Percentiles rank a stretch among this genome's conserved stretches.
These are phyloP conservation scores for Alsophila aescularia DNA, from an alignment of 2,888 invertebrate genomes.

Conservation along the genomic window DNA sequence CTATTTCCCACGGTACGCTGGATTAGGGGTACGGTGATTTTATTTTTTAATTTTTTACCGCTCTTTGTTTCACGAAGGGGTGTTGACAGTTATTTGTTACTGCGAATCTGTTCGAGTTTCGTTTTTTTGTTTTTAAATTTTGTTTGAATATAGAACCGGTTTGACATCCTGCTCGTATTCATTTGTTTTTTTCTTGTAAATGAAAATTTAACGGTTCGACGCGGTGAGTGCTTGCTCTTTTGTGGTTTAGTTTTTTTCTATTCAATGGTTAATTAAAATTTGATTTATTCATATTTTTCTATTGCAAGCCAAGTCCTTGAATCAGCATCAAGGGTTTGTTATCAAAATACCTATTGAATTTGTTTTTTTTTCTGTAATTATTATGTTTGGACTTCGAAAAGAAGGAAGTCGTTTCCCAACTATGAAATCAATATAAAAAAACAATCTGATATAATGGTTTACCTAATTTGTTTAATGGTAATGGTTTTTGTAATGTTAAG, in stretches of 20 bases:
- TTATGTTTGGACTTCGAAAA: too few species aligned
- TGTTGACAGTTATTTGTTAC: constrained; percentile 84
- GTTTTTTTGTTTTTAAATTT: constrained; percentile 71
- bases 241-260: constrained; percentile 73
- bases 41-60: constrained; percentile 73
- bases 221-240: constrained; percentile 65
- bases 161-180: constrained; percentile 74
- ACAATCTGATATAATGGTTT: too few species aligned
- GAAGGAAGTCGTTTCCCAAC: too few species aligned
- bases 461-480: too few species aligned
- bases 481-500: too few species aligned
- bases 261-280: constrained; percentile 79
- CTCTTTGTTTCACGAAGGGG: constrained; percentile 81
- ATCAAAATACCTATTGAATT: constrained; percentile 56
- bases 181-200: constrained; percentile 68
- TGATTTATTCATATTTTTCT: constrained; percentile 77
- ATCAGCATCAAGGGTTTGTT: constrained; percentile 56
- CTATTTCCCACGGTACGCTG: constrained; percentile 75
- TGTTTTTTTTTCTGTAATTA: background rate
- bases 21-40: constrained; percentile 76
- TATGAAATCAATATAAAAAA: too few species aligned
- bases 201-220: constrained; percentile 80
- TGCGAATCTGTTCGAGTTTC: constrained; percentile 66
- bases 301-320: constrained; percentile 39
- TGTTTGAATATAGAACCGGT: constrained; percentile 79